Conservation (phyloP, 2,797 vertebrate species). For the Champsocephalus gunnari region DNA sequence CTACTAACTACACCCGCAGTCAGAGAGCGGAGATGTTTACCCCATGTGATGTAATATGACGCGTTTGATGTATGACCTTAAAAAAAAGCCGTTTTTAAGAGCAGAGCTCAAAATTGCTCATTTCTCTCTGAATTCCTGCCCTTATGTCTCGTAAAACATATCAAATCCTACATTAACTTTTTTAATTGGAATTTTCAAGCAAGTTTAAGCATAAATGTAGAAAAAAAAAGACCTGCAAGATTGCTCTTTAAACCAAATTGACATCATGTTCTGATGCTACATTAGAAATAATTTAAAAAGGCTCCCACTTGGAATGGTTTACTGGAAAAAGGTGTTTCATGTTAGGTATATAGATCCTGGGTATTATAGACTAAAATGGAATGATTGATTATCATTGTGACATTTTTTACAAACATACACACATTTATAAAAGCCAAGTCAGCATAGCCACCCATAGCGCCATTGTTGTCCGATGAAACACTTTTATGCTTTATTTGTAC, state of each 20-base stretch:
- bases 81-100: too few species aligned
- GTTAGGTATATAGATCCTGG: constrained; percentile 20
- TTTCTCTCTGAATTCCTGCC: too few species aligned
- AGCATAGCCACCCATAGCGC: not conserved
- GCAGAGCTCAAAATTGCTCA: too few species aligned
- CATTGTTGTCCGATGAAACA: not conserved
- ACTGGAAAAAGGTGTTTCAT: constrained; percentile 4
- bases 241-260: not conserved
- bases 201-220: too few species aligned
- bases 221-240: too few species aligned
- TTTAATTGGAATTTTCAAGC: too few species aligned
- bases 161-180: too few species aligned
- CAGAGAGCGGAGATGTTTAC: too few species aligned
- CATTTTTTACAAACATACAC: not conserved
- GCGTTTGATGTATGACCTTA: too few species aligned
- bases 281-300: not conserved
- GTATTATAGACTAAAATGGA: constrained; percentile 28
- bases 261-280: not conserved
- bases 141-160: too few species aligned
- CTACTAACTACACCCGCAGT: too few species aligned
- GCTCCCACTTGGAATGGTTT: constrained; percentile 3
- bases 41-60: too few species aligned
- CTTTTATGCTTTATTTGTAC: not conserved
- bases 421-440: constrained; percentile 24
- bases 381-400: not conserved